Evolutionary conservation across 1,140 invertebrate genomes (phyloP).

Genomic region (Drosophila insularis): DNA sequence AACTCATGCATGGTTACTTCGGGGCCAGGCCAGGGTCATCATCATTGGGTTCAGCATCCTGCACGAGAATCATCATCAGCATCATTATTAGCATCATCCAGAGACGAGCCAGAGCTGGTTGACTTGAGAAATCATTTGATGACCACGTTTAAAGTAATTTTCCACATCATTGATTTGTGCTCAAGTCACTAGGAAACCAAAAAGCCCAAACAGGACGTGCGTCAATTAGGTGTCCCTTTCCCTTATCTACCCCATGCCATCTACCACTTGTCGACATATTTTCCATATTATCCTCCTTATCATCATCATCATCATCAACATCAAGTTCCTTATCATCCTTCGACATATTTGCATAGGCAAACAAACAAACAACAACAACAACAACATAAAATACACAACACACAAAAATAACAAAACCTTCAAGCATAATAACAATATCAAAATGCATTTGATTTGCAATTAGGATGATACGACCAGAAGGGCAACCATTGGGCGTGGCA

Average conservation of each 20-base stretch:
- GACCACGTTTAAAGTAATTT: constrained; percentile 66
- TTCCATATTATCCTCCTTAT: neutral
- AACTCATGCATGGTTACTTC: constrained; percentile 26
- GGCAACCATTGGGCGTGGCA: neutral
- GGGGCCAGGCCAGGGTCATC: constrained; percentile 8
- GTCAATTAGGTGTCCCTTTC: constrained; percentile 48
- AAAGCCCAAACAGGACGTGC: constrained; percentile 48
- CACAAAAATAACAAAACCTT: constrained; percentile 16
- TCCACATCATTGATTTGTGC: constrained; percentile 66
- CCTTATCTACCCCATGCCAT: neutral
- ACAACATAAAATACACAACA: constrained; percentile 12
- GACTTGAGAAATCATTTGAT: constrained; percentile 10
- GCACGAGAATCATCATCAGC: neutral
- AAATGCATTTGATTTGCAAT: constrained; percentile 23
- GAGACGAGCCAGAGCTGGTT: constrained; percentile 4
- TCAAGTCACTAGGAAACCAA: constrained; percentile 31
- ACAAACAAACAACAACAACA: constrained; percentile 1
- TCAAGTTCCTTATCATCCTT: neutral
- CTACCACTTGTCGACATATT: neutral
- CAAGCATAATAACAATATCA: constrained; percentile 7
- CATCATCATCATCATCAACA: neutral
- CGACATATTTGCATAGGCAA: constrained; percentile 8
- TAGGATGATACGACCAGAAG: neutral
- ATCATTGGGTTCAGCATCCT: neutral
- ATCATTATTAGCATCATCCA: neutral